Evolutionary conservation across 2,113 vertebrate species (phyloP), one percentile per base, ranked within the genome.

Genomic region (Xenopus laevis): DNA sequence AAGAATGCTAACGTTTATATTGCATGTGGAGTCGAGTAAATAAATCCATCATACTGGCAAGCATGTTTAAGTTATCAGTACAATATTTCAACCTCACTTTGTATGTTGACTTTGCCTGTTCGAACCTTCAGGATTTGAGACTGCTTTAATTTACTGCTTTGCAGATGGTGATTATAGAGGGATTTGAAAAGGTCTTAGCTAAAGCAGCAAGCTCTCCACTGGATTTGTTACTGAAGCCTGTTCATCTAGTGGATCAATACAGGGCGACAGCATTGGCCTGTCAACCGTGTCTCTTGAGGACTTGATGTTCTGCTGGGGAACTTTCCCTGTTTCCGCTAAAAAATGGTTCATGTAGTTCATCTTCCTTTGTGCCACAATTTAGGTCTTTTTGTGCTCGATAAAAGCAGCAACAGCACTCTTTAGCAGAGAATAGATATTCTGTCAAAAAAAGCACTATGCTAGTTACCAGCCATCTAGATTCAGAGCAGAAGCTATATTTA

Each of bases 161-260:
- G 81, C 79, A 76, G 61, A 33, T 46, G 68, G 78, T 81, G 84
- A 87, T 81, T 81, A 87, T 72, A 85, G 79, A 84, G 79, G 77
- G 78, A 80, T 84, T 89, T 88, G 82, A 85, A 91, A 87, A 90
- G 82, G 84, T 84, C 84, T 86, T 86, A 66, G 71, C 61, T 79
- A 83, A 86, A 78, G 50, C 63, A 47, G 82, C 62, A 17, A 83
- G 52, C 23, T 83, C 83, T 84, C 67, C 44, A 70, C 71, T 82
- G 83, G 78, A 82, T 87, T 89, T 85, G 79, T 84, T 87, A 67
- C 81, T 20, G 65, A 72, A 76, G 71, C 12, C 71, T 9, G 21
- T 65, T 85, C 79, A 44, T 84, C 62, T 86, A 78, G 85, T 60
- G 81, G 82, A 88, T 82, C 85, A 83, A 86, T 83, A 87, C 8